Evolutionary conservation across 1,140 invertebrate genomes (phyloP).

Genomic region (Drosophila truncata): DNA sequence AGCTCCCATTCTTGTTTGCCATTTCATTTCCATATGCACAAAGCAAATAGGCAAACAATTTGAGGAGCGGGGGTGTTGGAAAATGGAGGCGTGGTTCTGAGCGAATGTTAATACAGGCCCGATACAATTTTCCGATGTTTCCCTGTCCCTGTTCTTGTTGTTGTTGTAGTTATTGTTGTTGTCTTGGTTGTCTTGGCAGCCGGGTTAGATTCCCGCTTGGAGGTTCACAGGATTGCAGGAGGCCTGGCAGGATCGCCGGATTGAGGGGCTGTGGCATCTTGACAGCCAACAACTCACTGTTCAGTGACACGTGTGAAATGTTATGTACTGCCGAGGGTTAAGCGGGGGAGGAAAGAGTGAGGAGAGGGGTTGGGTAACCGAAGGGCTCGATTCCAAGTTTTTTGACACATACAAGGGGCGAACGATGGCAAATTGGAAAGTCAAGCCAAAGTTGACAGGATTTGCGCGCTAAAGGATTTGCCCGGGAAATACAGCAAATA

Average conservation of each 20-base stretch:
- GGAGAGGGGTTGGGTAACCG: too few relatives aligned
- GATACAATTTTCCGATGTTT: conserved; percentile 34
- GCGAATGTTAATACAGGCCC: conserved; percentile 41
- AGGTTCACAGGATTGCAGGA: neutral
- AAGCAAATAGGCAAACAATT: conserved; percentile 79
- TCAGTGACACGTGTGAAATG: conserved; percentile 80
- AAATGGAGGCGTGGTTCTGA: conserved; percentile 20
- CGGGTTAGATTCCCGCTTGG: conserved; percentile 20
- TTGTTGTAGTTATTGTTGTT: conserved; percentile 30
- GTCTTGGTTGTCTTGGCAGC: conserved; percentile 57
- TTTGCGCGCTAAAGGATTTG: conserved; percentile 72
- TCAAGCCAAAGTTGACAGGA: conserved; percentile 73
- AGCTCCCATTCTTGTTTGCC: conserved; percentile 64
- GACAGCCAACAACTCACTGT: conserved; percentile 71
- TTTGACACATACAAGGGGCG: conserved; percentile 73
- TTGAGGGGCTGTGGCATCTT: conserved; percentile 49
- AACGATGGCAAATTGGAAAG: conserved; percentile 70
- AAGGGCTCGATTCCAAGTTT: conserved; percentile 46
- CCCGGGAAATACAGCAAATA: conserved; percentile 49
- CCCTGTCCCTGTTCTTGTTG: conserved; percentile 10
- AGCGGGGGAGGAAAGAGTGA: neutral
- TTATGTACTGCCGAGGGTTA: conserved; percentile 52
- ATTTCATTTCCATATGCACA: conserved; percentile 82
- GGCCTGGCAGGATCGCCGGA: conserved; percentile 2
- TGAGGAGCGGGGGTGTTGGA: conserved; percentile 1